Conservation (phyloP, 2,113 vertebrate species). For the Butorides virescens region DNA sequence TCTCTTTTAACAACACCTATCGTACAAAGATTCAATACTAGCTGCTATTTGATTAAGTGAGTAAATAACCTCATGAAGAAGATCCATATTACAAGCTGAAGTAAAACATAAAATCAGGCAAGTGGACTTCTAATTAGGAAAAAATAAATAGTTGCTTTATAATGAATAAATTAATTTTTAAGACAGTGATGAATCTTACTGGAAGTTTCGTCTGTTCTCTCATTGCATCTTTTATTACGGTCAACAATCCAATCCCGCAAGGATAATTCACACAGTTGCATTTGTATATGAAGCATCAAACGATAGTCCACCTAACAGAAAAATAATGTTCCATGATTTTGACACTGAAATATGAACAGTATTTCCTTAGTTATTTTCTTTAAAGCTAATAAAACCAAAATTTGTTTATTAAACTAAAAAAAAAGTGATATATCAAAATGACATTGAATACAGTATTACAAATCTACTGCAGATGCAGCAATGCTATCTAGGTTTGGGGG, state of each 20-base stretch:
- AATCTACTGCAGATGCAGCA: neutral
- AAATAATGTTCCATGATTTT: neutral
- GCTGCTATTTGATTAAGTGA: neutral
- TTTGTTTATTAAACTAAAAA: neutral
- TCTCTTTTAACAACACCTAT: neutral
- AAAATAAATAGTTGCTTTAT: neutral
- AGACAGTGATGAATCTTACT: conserved; percentile 63
- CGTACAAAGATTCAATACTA: neutral
- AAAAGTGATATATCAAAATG: neutral
- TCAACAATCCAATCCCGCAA: conserved; percentile 93
- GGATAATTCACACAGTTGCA: conserved; percentile 94
- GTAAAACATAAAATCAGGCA: neutral
- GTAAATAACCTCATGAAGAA: neutral
- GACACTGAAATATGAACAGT: neutral
- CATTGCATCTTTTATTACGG: conserved; percentile 71
- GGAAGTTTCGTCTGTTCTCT: conserved; percentile 38
- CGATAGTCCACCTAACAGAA: conserved; percentile 82
- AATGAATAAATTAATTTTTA: neutral
- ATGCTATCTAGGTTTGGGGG: neutral
- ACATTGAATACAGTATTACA: neutral
- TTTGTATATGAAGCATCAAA: conserved; percentile 96
- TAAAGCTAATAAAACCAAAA: neutral
- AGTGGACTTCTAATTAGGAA: neutral
- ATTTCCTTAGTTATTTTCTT: neutral
- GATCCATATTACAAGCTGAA: neutral